A percentile compares a stretch with the other conserved stretches of the same genome.
phyloP scores from a whole-genome alignment of 2,797 vertebrate species.

The Meda fulgida region DNA sequence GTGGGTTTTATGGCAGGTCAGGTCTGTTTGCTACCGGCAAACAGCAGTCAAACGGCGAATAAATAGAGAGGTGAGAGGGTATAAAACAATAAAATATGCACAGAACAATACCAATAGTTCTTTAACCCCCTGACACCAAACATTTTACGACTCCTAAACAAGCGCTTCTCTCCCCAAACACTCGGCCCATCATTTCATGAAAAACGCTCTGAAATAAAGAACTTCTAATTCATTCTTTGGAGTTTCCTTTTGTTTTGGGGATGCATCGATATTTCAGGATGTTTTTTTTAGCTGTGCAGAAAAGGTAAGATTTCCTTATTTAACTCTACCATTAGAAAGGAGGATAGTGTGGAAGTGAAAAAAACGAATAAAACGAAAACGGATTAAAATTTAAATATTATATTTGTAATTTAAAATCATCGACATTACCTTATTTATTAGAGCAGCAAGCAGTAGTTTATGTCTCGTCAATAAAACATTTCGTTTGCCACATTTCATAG shows the following conservation, averaged over 20 bases:
- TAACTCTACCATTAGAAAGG: neutral
- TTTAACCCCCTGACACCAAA: slow-evolving; percentile 65
- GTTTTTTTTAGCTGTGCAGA: slow-evolving; percentile 9
- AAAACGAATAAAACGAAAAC: neutral
- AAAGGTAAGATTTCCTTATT: slow-evolving; percentile 26
- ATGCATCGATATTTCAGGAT: slow-evolving; percentile 14
- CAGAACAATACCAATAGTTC: slow-evolving; percentile 66
- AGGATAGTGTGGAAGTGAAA: neutral
- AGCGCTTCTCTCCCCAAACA: slow-evolving; percentile 47
- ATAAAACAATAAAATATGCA: slow-evolving; percentile 85
- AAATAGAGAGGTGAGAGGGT: slow-evolving; percentile 76
- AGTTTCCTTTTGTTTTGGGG: slow-evolving; percentile 22
- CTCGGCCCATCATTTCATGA: slow-evolving; percentile 31
- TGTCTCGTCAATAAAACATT: neutral
- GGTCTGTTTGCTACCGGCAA: slow-evolving; percentile 81
- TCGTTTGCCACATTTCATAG: neutral
- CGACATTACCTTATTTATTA: neutral
- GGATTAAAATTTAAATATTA: neutral
- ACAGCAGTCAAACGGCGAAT: slow-evolving; percentile 75
- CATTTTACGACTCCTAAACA: slow-evolving; percentile 70
- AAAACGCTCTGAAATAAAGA: slow-evolving; percentile 36
- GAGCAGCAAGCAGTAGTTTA: neutral
- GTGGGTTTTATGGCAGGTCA: slow-evolving; percentile 79
- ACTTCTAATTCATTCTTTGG: slow-evolving; percentile 1
- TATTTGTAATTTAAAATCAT: neutral